A percentile compares a stretch with the other conserved stretches of the same genome.
These are phyloP conservation scores for Himantopus leucocephalus DNA, from an alignment of 2,113 vertebrate species.

Conservation along the genomic window DNA sequence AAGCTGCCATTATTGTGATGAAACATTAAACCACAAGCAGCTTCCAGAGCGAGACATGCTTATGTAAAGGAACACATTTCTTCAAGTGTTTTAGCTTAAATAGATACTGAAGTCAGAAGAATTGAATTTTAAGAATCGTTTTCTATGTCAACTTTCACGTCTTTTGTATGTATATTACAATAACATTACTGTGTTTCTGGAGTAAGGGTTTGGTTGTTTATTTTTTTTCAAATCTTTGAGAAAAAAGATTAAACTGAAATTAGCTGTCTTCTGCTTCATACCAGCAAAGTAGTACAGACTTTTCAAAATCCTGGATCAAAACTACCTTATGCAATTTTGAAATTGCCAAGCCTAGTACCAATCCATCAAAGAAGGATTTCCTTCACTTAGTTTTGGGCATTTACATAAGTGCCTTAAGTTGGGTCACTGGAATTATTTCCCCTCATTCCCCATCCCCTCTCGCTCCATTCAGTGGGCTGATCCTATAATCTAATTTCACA, in stretches of 20 bases:
- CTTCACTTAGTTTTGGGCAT: slow-evolving; percentile 11
- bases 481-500: background rate
- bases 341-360: background rate
- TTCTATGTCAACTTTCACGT: background rate
- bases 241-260: slow-evolving; percentile 3
- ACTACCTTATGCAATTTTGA: background rate
- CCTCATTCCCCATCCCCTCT: background rate
- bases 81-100: background rate
- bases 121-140: background rate
- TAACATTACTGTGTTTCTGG: background rate
- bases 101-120: background rate
- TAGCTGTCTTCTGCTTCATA: background rate
- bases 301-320: slow-evolving; percentile 10
- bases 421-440: slow-evolving; percentile 7
- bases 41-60: background rate
- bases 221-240: background rate
- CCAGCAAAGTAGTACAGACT: background rate
- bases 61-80: background rate
- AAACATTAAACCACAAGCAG: slow-evolving; percentile 20
- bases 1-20: slow-evolving; percentile 1
- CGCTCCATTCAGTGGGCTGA: background rate
- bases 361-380: background rate
- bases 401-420: slow-evolving; percentile 6
- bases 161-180: background rate
- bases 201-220: background rate